Evolutionary conservation across 1,140 invertebrate species (phyloP), one percentile per base, ranked within the genome.

Genomic region (Achroia grisella): DNA sequence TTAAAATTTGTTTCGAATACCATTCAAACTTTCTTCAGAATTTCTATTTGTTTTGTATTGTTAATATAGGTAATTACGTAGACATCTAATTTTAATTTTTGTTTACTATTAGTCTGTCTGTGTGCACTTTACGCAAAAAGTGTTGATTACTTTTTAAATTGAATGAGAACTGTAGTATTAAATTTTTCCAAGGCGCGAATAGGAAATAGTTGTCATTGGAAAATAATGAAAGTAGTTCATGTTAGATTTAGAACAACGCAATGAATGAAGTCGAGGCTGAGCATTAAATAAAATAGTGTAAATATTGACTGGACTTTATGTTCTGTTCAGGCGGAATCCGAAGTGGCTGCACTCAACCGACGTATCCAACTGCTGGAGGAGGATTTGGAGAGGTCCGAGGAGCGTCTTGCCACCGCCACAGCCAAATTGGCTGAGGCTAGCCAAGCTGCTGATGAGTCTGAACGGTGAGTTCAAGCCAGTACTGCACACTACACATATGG

Each of bases 321-420:
- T 17, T 39, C 14, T 52, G 88, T 91, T 11, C 88, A 99, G 97
- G 96, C 97, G 86, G 98, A 99, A 89, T 97, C 95, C 79, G 98
- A 99, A 89, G 96, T 99, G 58, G 97, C 96, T 77, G 97, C 96
- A 71, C 92, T 99, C 70, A 99, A 98, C 88, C 93, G 98, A 87
- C 95, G 97, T 86, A 98, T 99, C 88, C 97, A 98, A 87, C 91
- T 99, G 75, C 89, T 99, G 86, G 98, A 99, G 89, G 98, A 99
- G 87, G 98, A 99, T 88, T 90, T 99, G 67, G 98, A 99, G 87
- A 93, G 97, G 88, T 98, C 97, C 54, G 98, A 99, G 87, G 97
- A 98, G 86, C 93, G 98, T 88, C 90, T 99, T 67, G 94, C 96
- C 75, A 96, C 96, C 60, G 97, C 97, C 84, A 97, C 97, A 69